Base-by-base conservation (phyloP, 2,113 vertebrate genomes). In the Poicephalus gulielmi region DNA sequence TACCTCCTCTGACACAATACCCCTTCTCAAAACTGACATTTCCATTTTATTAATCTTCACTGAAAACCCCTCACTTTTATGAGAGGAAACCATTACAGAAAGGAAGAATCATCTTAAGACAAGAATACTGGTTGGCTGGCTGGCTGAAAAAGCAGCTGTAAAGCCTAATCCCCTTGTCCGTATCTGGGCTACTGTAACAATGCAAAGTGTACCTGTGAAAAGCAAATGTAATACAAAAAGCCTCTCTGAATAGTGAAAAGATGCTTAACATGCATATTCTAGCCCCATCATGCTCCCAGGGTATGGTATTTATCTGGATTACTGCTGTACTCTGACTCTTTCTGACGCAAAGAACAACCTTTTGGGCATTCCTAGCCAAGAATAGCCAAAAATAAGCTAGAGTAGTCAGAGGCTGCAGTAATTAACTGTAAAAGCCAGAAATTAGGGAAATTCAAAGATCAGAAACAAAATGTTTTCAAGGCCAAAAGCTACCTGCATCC, bases 151-250 rank as follows among this genome's bases (percentile, higher is more conserved):
- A 50, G 44, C 63, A 77, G 30, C 50, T 23, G 4, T 16, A 46
- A 50, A 57, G n/a, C 11, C 46, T 0, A 0, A 24, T 31, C 17
- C 16, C 10, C 20, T n/a, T 55, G 19, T 5, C 37, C 39, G 8
- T 73, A 19, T 35, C 31, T 73, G 52, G 12, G 8, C 33, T 24
- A 3, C 22, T 63, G 0, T 20, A 24, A 39, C 47, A 60, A 20
- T 39, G 59, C 83, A 59, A 67, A 4, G 22, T 9, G 13, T 28
- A 43, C 52, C 49, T 73, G 57, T 28, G 49, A 52, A 83, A 31
- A 86, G 28, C 33, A 23, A 8, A 22, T 2, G 4, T 11, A 50
- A 35, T 47, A 19, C 30, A 49, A 41, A 71, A 92, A 47, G 27
- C 10, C 67, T 49, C 31, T n/a, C 73, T 59, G 39, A 27, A 17